Evolutionary conservation across 1,140 invertebrate species (phyloP).

Genomic region (Lepidurus apus): DNA sequence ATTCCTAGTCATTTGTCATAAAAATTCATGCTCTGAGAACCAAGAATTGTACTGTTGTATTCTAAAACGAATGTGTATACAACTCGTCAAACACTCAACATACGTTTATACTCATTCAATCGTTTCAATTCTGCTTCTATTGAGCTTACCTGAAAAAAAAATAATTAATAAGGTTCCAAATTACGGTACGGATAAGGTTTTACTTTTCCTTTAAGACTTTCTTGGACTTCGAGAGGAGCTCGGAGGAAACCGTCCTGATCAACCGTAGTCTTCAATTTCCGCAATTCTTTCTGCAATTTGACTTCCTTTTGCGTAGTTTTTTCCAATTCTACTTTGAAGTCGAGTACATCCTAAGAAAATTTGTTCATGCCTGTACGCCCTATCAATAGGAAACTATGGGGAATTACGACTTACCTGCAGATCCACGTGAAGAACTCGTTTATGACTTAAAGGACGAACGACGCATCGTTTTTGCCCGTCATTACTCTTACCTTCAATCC

Average conservation of each 20-base stretch:
- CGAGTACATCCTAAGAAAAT: background rate
- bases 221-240: background rate
- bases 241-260: background rate
- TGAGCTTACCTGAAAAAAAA: background rate
- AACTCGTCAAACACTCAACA: background rate
- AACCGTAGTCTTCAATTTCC: background rate
- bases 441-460: background rate
- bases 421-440: background rate
- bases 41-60: background rate
- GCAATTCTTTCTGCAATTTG: constrained; percentile 44
- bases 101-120: background rate
- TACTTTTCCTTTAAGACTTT: constrained; percentile 11
- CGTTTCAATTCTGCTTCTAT: constrained; percentile 15
- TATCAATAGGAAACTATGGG: background rate
- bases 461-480: background rate
- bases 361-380: background rate
- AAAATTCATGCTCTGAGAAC: background rate
- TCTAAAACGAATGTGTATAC: background rate
- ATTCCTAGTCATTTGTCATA: constrained; percentile 1
- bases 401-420: background rate
- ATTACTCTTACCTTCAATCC: background rate
- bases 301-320: constrained; percentile 42
- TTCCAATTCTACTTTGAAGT: constrained; percentile 11
- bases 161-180: background rate
- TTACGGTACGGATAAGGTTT: background rate